Evolutionary conservation across 2,888 invertebrate species (phyloP).

Genomic region (Mesorhabditis spiculigera): DNA sequence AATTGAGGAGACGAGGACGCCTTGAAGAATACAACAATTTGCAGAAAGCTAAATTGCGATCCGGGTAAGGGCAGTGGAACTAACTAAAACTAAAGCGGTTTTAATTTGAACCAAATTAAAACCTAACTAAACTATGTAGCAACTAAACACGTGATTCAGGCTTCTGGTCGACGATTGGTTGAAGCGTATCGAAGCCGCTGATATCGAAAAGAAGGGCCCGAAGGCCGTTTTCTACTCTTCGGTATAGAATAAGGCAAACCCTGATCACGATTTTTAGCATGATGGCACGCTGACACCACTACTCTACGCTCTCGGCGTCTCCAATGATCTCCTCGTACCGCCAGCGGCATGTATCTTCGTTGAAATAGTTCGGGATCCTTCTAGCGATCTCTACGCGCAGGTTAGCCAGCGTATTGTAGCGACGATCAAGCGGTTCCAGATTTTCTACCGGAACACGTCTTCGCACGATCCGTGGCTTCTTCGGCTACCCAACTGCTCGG

Average conservation of each 20-base stretch:
- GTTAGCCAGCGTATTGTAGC: no score
- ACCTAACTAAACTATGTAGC: no score
- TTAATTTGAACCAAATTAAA: no score
- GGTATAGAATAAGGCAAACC: slow-evolving; percentile 11
- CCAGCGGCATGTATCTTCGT: slow-evolving; percentile 27
- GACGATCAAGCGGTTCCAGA: not conserved
- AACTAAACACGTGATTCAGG: not conserved
- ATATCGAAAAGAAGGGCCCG: slow-evolving; percentile 12
- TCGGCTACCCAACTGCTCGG: slow-evolving; percentile 16
- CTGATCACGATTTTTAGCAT: slow-evolving; percentile 19
- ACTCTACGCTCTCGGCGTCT: slow-evolving; percentile 26
- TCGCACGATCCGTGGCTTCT: not conserved
- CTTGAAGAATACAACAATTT: slow-evolving; percentile 23
- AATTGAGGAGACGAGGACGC: slow-evolving; percentile 24
- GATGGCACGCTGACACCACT: slow-evolving; percentile 32
- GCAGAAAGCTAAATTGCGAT: slow-evolving; percentile 13
- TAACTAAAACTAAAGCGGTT: no score
- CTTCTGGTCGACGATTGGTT: slow-evolving; percentile 19
- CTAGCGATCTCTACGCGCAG: no score
- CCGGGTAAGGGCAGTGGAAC: not conserved
- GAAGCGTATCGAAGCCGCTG: slow-evolving; percentile 19
- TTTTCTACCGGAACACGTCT: slow-evolving; percentile 26
- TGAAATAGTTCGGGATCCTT: slow-evolving; percentile 10
- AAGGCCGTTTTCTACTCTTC: slow-evolving; percentile 28
- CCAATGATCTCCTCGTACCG: slow-evolving; percentile 32